Evolutionary conservation across 1,140 invertebrate species (phyloP), one percentile per base, ranked within the genome.

Genomic region (Danaus plexippus): DNA sequence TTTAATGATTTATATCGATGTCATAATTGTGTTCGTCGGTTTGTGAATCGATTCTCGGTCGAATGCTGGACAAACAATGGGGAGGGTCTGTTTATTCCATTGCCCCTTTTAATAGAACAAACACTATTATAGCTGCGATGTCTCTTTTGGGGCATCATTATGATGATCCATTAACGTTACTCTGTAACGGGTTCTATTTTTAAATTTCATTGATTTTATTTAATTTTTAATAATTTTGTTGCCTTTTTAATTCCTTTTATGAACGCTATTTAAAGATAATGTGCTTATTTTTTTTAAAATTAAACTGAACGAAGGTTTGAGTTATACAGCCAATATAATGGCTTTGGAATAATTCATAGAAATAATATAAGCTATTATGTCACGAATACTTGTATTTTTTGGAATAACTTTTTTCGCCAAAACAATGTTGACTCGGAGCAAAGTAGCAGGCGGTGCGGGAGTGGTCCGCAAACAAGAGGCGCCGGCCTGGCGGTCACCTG

Each of bases 51-150:
- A 42, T 47, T 53, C 57, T 54, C 57, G 56, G 63, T 66, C 59
- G 68, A 71, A 66, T 65, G 63, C 68, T 61, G 53, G 57, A 47
- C 66, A 69, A 66, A 66, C 66, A 66, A 63, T 50, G 63, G 68
- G 63, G 62, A 60, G 50, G 60, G 62, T 61, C 61, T 80, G 71
- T 79, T 77, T 81, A 75, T 77, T 72, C 71, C 69, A 71, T 67
- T 73, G 72, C 68, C 70, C 79, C 77, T 79, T 82, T 82, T 82
- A 82, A 82, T 71, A 69, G 70, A 78, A 72, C 75, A 82, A 82
- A 82, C 79, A 82, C 57, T 65, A 63, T 77, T 75, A 78, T 80
- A 74, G 77, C 58, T 57, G 63, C 52, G 43, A 50, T 53, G 61
- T 32, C 58, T 60, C 63, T 71, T 71, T 73, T 65, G 47, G 59